Percentiles rank a stretch among this genome's conserved stretches.
These are phyloP conservation scores for Heliothis subflexa DNA, from an alignment of 1,140 invertebrate genomes.

Conservation along the genomic window DNA sequence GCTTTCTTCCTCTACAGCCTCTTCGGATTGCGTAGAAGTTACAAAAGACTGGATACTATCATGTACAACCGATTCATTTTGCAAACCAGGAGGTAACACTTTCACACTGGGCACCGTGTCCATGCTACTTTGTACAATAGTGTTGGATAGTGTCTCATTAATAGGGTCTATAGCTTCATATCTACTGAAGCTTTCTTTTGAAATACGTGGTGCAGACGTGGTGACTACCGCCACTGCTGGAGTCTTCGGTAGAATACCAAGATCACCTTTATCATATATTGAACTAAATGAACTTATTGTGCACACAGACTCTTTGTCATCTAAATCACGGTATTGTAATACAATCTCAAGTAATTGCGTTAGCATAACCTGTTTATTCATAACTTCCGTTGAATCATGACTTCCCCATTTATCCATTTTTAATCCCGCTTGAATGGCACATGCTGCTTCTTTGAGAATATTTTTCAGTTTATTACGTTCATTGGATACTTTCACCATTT, in stretches of 20 bases:
- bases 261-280: constrained; percentile 86
- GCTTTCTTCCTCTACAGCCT: constrained; percentile 56
- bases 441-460: constrained; percentile 87
- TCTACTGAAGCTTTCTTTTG: constrained; percentile 55
- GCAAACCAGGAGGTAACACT: constrained; percentile 27
- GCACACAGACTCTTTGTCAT: constrained; percentile 71
- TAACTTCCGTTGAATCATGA: constrained; percentile 75
- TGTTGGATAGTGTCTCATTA: constrained; percentile 61
- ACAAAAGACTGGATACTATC: constrained; percentile 75
- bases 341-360: constrained; percentile 84
- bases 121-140: constrained; percentile 73
- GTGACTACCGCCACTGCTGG: constrained; percentile 49
- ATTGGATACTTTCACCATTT: constrained; percentile 82
- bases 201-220: constrained; percentile 20
- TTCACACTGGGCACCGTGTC: constrained; percentile 65
- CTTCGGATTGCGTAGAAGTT: constrained; percentile 68
- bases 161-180: constrained; percentile 49
- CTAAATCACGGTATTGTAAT: constrained; percentile 70
- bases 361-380: constrained; percentile 86
- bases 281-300: constrained; percentile 78
- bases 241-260: constrained; percentile 85
- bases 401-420: constrained; percentile 82
- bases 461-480: constrained; percentile 86
- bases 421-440: constrained; percentile 87
- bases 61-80: constrained; percentile 44